These are phyloP conservation scores for Trachymyrmex septentrionalis DNA, from an alignment of 1,140 invertebrate species.

Conservation along the genomic window DNA sequence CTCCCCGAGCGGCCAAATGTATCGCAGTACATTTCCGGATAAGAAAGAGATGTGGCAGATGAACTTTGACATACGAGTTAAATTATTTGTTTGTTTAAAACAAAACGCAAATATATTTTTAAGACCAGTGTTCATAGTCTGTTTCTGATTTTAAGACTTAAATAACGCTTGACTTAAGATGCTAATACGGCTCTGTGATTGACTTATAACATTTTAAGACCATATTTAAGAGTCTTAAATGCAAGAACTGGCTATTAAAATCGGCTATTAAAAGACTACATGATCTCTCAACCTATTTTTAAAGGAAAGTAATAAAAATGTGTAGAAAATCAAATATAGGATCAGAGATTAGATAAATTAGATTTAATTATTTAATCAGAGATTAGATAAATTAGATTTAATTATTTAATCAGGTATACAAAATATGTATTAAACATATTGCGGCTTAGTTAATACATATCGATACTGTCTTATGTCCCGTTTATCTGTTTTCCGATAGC, in stretches of 20 bases:
- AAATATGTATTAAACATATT: background rate
- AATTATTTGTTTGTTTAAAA: background rate
- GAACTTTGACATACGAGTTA: background rate
- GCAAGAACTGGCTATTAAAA: too few species aligned
- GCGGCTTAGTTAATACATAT: background rate
- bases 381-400: background rate
- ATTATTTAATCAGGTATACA: background rate
- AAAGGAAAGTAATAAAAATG: background rate
- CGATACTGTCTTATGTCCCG: background rate
- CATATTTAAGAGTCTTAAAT: too few species aligned
- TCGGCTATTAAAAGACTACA: too few species aligned
- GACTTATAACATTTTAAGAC: too few species aligned
- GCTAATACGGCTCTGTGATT: too few species aligned
- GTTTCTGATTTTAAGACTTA: too few species aligned
- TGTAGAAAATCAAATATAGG: background rate
- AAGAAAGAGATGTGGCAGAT: background rate
- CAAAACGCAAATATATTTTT: background rate
- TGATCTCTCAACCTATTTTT: background rate
- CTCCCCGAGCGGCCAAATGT: constrained; percentile 16
- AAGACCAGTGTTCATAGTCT: too few species aligned
- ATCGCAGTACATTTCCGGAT: background rate
- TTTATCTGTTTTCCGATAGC: background rate
- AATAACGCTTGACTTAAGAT: too few species aligned
- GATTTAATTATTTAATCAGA: background rate
- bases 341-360: constrained; percentile 9